Evolutionary conservation across 2,888 invertebrate genomes (phyloP), one percentile per base, ranked within the genome.

Genomic region (Lysandra bellargus): DNA sequence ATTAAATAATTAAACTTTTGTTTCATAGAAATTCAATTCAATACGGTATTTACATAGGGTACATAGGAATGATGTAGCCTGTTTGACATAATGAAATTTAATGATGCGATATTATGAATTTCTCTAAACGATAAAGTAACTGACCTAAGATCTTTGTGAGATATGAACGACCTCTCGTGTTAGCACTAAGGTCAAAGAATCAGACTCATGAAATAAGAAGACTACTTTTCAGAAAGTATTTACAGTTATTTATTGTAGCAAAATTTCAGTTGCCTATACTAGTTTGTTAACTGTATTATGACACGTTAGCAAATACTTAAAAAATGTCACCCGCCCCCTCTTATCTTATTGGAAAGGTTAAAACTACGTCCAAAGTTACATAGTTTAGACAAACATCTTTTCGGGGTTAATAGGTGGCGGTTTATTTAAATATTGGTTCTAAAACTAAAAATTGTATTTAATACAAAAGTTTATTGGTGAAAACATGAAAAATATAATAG

Each of bases 381-480:
- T 82, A 80, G 82, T 82, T 83, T 81, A 88, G 86, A 89, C 84
- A 92, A 92, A 92, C 88, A 92, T 91, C 87, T 87, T 89, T 87
- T 86, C 88, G 86, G 92, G 93, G 91, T 92, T 90, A 90, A 90
- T 89, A 92, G 94, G 94, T 93, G 91, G 90, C 88, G 91, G 91
- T 93, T 93, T 92, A 92, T 93, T 93, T 90, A 89, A 91, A 89
- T 92, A 92, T 91, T 92, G 92, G 91, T 93, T 94, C 94, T 94
- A 93, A 94, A 94, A 94, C 94, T 94, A 94, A 94, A 94, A 93
- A 91, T 92, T 94, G 93, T 94, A 94, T 94, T 94, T 94, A 93
- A 94, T 94, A 94, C 94, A 94, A 94, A 94, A 93, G 92, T 94
- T 94, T 94, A 94, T 94, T 94, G 94, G 94, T 94, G 94, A 94